Conservation (phyloP, 2,797 vertebrate species). For the Emys orbicularis region DNA sequence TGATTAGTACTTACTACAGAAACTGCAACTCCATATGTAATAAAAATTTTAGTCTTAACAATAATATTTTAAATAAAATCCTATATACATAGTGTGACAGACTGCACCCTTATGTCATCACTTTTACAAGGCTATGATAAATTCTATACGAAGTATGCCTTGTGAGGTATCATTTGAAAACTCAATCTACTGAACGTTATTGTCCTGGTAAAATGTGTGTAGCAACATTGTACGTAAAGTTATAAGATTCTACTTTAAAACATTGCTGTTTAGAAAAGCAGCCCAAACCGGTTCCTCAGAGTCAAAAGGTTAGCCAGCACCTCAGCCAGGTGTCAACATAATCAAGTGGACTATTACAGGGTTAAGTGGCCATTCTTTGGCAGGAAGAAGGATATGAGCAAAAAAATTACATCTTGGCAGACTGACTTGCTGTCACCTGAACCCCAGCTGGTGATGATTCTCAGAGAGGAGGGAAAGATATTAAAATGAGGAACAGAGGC, state of each 20-base stretch:
- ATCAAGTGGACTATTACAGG: background rate
- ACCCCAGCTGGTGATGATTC: background rate
- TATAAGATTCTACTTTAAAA: background rate
- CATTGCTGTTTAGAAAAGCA: background rate
- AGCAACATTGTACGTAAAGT: background rate
- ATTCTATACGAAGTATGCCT: background rate
- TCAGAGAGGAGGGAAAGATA: background rate
- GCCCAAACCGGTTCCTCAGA: background rate
- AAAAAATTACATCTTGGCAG: background rate
- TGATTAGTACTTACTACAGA: background rate
- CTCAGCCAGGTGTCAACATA: background rate
- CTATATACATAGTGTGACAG: background rate
- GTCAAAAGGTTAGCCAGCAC: background rate
- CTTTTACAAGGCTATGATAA: background rate
- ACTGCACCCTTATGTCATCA: background rate
- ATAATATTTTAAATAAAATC: background rate
- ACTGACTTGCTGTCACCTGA: background rate
- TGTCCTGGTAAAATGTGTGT: background rate
- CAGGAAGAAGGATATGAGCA: background rate
- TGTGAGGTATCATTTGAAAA: background rate
- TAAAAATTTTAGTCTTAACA: background rate
- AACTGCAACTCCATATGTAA: background rate
- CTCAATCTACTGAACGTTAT: background rate
- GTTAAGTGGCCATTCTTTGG: background rate
- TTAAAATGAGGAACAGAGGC: background rate